These are phyloP conservation scores for Micronisus gabar DNA, from an alignment of 2,113 vertebrate genomes.

Conservation along the genomic window DNA sequence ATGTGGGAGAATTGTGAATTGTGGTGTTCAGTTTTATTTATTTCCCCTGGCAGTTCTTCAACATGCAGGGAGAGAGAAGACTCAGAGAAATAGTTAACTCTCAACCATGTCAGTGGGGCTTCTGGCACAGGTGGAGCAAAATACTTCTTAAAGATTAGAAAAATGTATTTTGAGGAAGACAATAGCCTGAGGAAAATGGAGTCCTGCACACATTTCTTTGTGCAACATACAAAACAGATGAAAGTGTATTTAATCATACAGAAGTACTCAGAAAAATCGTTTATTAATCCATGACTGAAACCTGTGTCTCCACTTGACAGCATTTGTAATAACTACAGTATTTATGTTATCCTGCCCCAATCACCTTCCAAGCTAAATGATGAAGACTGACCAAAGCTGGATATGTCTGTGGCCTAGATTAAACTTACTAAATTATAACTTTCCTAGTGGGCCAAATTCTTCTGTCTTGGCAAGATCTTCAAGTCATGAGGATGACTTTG, in stretches of 20 bases:
- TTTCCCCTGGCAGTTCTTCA: background rate
- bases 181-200: background rate
- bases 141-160: background rate
- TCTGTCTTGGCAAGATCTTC: background rate
- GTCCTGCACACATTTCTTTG: background rate
- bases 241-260: background rate
- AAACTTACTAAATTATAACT: background rate
- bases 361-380: background rate
- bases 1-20: background rate
- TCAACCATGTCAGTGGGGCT: background rate
- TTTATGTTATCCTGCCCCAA: background rate
- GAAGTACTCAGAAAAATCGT: background rate
- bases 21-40: background rate
- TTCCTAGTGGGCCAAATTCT: background rate
- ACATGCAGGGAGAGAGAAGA: background rate
- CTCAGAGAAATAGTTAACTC: background rate
- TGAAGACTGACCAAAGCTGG: background rate
- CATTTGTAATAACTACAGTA: background rate
- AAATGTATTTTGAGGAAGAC: background rate
- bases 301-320: background rate
- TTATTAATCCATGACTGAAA: background rate
- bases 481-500: background rate
- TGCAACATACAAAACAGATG: background rate
- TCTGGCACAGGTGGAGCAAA: background rate
- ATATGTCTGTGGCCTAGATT: background rate